Percentiles rank a stretch among this genome's conserved stretches.
Conservation (phyloP, 2,113 vertebrate species). For the Nestor notabilis region DNA sequence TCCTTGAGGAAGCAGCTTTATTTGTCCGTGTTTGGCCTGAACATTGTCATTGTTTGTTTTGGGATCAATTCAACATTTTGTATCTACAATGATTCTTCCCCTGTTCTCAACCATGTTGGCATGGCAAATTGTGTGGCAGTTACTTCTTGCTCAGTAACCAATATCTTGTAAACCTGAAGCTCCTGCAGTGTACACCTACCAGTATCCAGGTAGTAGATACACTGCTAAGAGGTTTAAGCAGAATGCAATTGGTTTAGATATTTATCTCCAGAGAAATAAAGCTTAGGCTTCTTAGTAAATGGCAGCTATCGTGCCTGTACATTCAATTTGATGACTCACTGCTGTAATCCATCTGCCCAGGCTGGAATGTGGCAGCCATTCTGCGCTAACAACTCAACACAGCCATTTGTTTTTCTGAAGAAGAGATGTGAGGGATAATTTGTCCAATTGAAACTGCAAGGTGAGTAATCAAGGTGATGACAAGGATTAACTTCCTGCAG, state of each 20-base stretch:
- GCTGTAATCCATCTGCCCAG: not conserved
- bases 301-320: not conserved
- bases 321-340: slow-evolving; percentile 5
- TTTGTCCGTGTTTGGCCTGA: not conserved
- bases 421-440: slow-evolving; percentile 2
- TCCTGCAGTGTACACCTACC: not conserved
- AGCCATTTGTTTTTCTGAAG: not conserved
- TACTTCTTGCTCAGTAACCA: not conserved
- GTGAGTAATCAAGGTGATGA: slow-evolving; percentile 31
- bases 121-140: not conserved
- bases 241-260: not conserved
- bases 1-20: not conserved
- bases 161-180: not conserved
- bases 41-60: not conserved
- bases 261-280: not conserved
- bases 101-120: not conserved
- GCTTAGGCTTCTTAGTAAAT: not conserved
- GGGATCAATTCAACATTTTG: not conserved
- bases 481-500: slow-evolving; percentile 7
- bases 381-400: not conserved
- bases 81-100: not conserved
- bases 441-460: not conserved
- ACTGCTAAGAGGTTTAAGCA: not conserved
- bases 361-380: slow-evolving; percentile 2
- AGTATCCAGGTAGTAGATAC: not conserved